Percentiles rank a stretch among this genome's conserved stretches.
Conservation (phyloP, 2,797 vertebrate species). For the Manis pentadactyla region DNA sequence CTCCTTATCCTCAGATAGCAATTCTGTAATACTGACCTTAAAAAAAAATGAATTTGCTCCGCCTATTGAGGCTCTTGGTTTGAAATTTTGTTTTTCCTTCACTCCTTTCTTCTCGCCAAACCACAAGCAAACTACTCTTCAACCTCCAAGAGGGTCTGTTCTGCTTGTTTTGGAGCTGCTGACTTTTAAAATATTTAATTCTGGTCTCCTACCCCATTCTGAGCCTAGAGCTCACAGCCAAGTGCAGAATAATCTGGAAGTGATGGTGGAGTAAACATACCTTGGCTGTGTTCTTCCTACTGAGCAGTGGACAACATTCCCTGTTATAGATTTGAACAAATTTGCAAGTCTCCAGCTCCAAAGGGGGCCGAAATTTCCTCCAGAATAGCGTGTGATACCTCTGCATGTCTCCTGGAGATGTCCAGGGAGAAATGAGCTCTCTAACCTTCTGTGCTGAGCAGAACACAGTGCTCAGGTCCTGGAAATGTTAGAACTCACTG, state of each 20-base stretch:
- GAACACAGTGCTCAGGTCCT: neutral
- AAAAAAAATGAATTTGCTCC: neutral
- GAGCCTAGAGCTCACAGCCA: constrained; percentile 82
- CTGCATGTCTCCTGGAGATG: neutral
- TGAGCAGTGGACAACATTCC: constrained; percentile 69
- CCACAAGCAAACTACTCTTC: constrained; percentile 43
- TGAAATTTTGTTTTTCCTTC: constrained; percentile 53
- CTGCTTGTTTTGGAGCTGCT: constrained; percentile 74
- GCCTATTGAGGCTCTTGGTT: constrained; percentile 29
- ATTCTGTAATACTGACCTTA: neutral
- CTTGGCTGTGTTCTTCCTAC: constrained; percentile 80
- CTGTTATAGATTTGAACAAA: constrained; percentile 73
- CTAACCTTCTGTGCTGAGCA: neutral
- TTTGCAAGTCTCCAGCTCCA: constrained; percentile 65
- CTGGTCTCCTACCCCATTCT: constrained; percentile 73
- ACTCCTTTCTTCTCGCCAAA: constrained; percentile 38
- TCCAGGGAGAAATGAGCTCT: neutral
- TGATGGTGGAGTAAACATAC: constrained; percentile 78
- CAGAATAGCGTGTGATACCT: neutral
- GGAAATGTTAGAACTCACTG: neutral
- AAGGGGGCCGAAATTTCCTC: neutral
- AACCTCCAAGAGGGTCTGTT: constrained; percentile 39
- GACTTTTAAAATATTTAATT: constrained; percentile 83
- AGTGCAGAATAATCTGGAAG: constrained; percentile 83
- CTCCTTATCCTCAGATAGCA: constrained; percentile 9